Evolutionary conservation across 2,888 invertebrate genomes (phyloP), one percentile per base, ranked within the genome.

Genomic region (Calliphora vomitoria): DNA sequence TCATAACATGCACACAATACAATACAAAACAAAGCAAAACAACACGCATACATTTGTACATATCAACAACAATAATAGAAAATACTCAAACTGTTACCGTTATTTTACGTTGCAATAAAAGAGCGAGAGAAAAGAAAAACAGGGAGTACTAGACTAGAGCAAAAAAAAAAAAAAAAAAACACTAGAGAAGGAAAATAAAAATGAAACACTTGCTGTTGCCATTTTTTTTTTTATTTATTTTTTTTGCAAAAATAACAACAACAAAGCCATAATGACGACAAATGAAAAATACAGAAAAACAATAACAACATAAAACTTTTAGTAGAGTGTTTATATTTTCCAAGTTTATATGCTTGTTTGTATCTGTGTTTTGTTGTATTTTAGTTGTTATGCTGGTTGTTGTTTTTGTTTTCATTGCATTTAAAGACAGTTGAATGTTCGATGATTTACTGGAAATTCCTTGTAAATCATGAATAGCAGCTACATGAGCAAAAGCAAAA

Each of bases 401-500:
- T 64, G 41, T 44, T 78, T n/a, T 25, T 72, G 18, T 60, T 41
- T n/a, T 71, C 50, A 20, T n/a, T 79, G 4, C 18, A 38, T 38
- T 69, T 13, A 74, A 68, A 68, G 60, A 18, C 41, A 58, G 64
- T 80, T 86, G 79, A 86, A 80, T 83, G 83, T 86, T 83, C 75
- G 71, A 76, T 72, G 80, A 80, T 87, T 83, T 84, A 35, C 71
- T 80, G 66, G 75, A 87, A 84, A 84, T 83, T 80, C 80, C 86
- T 58, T 47, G 58, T 66, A 50, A n/a, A 50, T 64, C 41, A 53
- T 44, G 0, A n/a, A 31, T 11, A 47, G 18, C 20, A 6, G 1
- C 38, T 8, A 41, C 8, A 41, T 55, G 10, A 3, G 20, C 20
- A 31, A 31, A 50, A 35, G 0, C 44, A 31, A 18, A 60, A 31